Conservation (phyloP, 1,140 invertebrate genomes). For the Eurosta solidaginis region DNA sequence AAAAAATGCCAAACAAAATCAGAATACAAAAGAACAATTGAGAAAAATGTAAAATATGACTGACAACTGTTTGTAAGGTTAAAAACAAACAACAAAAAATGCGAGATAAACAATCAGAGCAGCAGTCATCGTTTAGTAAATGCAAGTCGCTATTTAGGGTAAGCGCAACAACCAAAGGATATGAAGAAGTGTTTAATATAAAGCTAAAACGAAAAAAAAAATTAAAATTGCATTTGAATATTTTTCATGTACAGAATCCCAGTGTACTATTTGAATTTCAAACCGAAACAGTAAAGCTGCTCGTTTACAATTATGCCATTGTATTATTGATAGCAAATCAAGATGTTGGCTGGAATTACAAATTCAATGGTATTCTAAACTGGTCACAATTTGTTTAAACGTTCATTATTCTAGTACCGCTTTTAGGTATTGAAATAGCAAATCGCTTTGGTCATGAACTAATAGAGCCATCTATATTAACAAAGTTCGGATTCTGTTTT, state of each 20-base stretch:
- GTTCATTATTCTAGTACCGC: neutral
- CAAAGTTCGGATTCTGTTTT: constrained; percentile 36
- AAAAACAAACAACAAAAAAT: neutral
- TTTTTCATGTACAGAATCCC: constrained; percentile 20
- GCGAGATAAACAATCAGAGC: constrained; percentile 10
- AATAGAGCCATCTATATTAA: constrained; percentile 12
- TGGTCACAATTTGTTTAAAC: neutral
- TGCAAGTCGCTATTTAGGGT: constrained; percentile 10
- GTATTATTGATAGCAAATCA: constrained; percentile 33
- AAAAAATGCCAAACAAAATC: neutral
- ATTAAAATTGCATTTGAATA: neutral
- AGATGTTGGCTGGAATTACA: constrained; percentile 33
- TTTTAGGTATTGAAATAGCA: constrained; percentile 17
- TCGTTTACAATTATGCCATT: constrained; percentile 34
- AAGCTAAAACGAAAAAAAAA: neutral
- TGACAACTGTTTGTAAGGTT: neutral
- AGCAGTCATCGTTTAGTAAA: constrained; percentile 13
- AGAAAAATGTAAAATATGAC: neutral
- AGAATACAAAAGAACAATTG: neutral
- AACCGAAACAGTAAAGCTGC: constrained; percentile 30
- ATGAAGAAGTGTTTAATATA: neutral
- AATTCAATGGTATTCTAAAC: constrained; percentile 19
- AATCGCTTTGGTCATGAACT: constrained; percentile 32
- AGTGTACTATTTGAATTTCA: constrained; percentile 30
- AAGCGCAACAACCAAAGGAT: neutral